Evolutionary conservation across 2,888 invertebrate species (phyloP), one percentile per base, ranked within the genome.

Genomic region (Hetaerina titia): DNA sequence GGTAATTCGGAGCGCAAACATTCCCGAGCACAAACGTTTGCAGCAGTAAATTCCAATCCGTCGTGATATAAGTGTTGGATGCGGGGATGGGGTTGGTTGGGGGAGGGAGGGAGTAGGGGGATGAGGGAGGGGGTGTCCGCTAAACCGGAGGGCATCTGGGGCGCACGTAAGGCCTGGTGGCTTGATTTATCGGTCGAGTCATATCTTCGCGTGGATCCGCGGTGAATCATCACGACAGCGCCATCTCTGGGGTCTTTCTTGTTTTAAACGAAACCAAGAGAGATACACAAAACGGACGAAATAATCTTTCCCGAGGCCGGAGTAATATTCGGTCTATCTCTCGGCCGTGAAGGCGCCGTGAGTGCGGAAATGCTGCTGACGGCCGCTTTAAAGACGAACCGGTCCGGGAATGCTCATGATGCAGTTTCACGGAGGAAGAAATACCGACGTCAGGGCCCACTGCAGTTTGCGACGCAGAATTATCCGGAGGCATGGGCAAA

Each of bases 41-140:
- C 89, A 57, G 89, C 89, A 89, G 89, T 89, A 89, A 89, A 89
- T 89, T 58, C 89, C 56, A 89, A 89, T 89, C 89, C 89, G 56
- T 58, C 7, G 89, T 56, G 89, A 89, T 81, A 58, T 89, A 89
- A 89, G 89, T 58, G 57, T 58, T 69, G 69, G 69, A n/a, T 7
- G n/a, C n/a, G 15, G 19, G 69, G 19, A 6, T 69, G 69, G 19
- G n/a, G 22, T 7, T 13, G 22, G n/a, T 69, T n/a, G 31, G 17
- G 87, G 5, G 13, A 4, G 63, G 87, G 31, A 87, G 13, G n/a
- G n/a, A 22, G 7, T 2, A 11, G n/a, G n/a, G n/a, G 7, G 69
- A 22, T n/a, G 69, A n/a, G n/a, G 69, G 69, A 9, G n/a, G n/a
- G 11, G 57, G 89, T 89, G 56, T 89, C 89, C 8, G 58, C 15